A percentile compares a stretch with the other conserved stretches of the same genome.
Conservation (phyloP, 2,888 invertebrate species). For the Hirtodrosophila alboralis region DNA sequence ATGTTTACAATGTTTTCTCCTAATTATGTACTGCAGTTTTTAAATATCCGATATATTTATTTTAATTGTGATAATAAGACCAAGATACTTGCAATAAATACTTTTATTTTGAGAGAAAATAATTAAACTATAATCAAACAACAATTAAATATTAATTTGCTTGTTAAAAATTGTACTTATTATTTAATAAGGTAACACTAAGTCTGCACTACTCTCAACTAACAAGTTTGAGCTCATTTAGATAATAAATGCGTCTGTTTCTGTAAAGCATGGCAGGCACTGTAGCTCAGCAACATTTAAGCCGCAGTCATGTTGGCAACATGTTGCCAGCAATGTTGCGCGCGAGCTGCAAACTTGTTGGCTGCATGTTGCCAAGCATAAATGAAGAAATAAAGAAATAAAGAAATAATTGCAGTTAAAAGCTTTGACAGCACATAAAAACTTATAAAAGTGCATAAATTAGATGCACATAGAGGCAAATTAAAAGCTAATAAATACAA, state of each 20-base stretch:
- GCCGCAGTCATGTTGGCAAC: slow-evolving; percentile 28
- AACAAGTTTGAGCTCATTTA: too few species aligned
- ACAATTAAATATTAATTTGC: too few species aligned
- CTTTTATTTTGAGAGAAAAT: too few species aligned
- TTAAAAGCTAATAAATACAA: slow-evolving; percentile 56
- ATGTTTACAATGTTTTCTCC: too few species aligned
- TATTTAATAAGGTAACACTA: too few species aligned
- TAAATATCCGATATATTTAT: too few species aligned
- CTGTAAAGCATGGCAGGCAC: slow-evolving; percentile 12
- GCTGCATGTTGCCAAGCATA: slow-evolving; percentile 45
- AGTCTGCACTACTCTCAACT: too few species aligned
- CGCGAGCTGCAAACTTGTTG: slow-evolving; percentile 61
- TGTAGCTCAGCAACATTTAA: slow-evolving; percentile 42
- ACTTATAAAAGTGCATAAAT: slow-evolving; percentile 44
- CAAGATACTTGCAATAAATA: too few species aligned
- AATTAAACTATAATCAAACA: too few species aligned
- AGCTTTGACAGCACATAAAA: slow-evolving; percentile 47
- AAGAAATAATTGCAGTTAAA: slow-evolving; percentile 51
- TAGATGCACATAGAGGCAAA: slow-evolving; percentile 38
- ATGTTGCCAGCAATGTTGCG: slow-evolving; percentile 57
- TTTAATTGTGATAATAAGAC: too few species aligned
- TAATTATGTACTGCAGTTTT: too few species aligned
- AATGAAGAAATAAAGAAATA: slow-evolving; percentile 62
- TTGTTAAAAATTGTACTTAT: too few species aligned
- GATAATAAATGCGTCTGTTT: not conserved